Conservation (phyloP, 1,140 invertebrate species). For the Ips typographus region DNA sequence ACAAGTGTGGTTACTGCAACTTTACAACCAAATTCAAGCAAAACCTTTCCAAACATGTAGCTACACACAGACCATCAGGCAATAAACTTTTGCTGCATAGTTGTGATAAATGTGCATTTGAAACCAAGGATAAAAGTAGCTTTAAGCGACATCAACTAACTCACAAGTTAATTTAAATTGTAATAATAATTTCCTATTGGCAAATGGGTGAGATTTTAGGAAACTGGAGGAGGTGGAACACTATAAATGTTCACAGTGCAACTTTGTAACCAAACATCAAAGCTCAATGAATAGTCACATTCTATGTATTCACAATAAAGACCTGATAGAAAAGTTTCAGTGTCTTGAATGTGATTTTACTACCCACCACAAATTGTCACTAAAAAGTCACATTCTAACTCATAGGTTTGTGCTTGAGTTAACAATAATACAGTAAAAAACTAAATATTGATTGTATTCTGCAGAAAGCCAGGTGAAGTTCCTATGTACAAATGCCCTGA, state of each 20-base stretch:
- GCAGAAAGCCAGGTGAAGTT: slow-evolving; percentile 25
- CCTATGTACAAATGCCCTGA: slow-evolving; percentile 25
- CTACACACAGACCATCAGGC: not conserved
- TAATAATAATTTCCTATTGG: not conserved
- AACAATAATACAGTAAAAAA: not conserved
- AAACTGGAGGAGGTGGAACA: slow-evolving; percentile 23
- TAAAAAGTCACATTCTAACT: slow-evolving; percentile 21
- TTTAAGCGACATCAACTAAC: slow-evolving; percentile 14
- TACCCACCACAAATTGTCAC: slow-evolving; percentile 24
- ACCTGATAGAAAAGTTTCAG: slow-evolving; percentile 19
- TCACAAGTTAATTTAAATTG: slow-evolving; percentile 12
- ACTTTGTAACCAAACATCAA: slow-evolving; percentile 23
- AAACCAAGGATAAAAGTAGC: slow-evolving; percentile 8
- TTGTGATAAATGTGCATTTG: slow-evolving; percentile 18
- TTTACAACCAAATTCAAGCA: slow-evolving; percentile 16
- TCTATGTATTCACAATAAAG: slow-evolving; percentile 21
- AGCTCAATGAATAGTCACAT: slow-evolving; percentile 14
- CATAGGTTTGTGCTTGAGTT: slow-evolving; percentile 8
- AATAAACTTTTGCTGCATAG: slow-evolving; percentile 5
- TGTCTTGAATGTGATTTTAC: slow-evolving; percentile 23
- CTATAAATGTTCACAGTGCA: slow-evolving; percentile 16
- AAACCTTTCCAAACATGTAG: slow-evolving; percentile 5
- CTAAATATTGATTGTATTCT: not conserved
- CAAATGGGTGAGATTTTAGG: slow-evolving; percentile 1
- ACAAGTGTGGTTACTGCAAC: slow-evolving; percentile 9